These are phyloP conservation scores for Sebastiscus albofasciatus DNA, from an alignment of 2,797 vertebrate species.

Conservation along the genomic window DNA sequence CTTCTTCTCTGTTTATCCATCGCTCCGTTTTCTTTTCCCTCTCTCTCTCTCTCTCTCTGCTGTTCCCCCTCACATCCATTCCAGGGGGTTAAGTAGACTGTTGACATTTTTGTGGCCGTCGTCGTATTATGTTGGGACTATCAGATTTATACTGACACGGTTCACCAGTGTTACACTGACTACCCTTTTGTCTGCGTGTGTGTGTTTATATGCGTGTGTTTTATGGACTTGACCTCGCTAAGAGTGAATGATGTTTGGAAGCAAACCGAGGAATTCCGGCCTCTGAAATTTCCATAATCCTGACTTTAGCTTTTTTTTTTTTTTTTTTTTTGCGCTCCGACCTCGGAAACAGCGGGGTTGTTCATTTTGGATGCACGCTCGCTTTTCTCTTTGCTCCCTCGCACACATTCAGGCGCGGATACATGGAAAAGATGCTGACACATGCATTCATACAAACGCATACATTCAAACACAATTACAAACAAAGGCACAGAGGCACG, in stretches of 20 bases:
- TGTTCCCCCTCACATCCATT: constrained; percentile 59
- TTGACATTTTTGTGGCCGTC: constrained; percentile 76
- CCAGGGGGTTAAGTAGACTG: constrained; percentile 74
- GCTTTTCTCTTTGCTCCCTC: background rate
- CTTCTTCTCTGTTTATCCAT: constrained; percentile 43
- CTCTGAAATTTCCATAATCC: constrained; percentile 72
- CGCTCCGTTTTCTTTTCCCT: constrained; percentile 35
- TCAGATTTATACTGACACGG: constrained; percentile 71
- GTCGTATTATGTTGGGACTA: constrained; percentile 69
- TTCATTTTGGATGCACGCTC: constrained; percentile 42
- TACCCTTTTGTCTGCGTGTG: constrained; percentile 58
- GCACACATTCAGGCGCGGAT: background rate
- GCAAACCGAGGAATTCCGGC: constrained; percentile 66
- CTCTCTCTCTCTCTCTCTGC: constrained; percentile 29
- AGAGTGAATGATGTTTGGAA: constrained; percentile 67
- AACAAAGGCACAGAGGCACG: background rate
- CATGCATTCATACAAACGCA: background rate
- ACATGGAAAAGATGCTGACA: background rate
- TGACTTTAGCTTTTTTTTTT: constrained; percentile 32
- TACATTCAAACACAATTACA: constrained; percentile 15
- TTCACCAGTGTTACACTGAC: constrained; percentile 66
- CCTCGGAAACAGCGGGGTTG: constrained; percentile 36
- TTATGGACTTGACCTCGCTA: constrained; percentile 66
- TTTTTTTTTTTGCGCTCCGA: background rate
- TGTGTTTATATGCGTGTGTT: constrained; percentile 55